phyloP scores from a whole-genome alignment of 2,797 vertebrate species.

The Trematomus bernacchii region DNA sequence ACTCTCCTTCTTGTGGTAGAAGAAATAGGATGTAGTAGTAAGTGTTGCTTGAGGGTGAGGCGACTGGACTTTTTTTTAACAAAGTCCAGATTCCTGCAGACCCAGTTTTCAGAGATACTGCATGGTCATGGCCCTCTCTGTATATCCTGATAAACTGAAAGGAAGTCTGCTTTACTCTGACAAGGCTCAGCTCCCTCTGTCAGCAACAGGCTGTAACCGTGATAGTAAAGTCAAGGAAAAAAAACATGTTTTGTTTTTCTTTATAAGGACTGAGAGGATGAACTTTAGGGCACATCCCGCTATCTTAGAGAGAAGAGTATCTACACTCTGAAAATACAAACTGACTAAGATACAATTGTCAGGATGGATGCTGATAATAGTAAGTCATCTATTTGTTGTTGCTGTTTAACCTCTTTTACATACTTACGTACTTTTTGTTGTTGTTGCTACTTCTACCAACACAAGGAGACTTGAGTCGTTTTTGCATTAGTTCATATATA shows the following conservation, averaged over 20 bases:
- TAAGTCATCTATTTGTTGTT: slow-evolving; percentile 56
- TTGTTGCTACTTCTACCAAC: neutral
- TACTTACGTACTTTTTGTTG: neutral
- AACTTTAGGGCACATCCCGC: slow-evolving; percentile 31
- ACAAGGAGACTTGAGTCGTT: neutral
- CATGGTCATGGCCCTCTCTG: slow-evolving; percentile 8
- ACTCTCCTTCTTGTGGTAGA: neutral
- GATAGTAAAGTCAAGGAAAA: slow-evolving; percentile 21
- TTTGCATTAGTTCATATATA: neutral
- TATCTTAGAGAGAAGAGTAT: neutral
- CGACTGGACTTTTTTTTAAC: neutral
- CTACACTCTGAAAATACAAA: slow-evolving; percentile 11
- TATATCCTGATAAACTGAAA: slow-evolving; percentile 62
- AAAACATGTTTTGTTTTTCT: slow-evolving; percentile 27
- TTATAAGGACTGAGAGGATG: slow-evolving; percentile 25
- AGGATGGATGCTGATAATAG: slow-evolving; percentile 57
- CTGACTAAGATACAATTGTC: neutral
- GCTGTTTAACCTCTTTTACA: neutral
- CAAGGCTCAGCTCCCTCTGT: slow-evolving; percentile 48
- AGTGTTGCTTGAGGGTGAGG: neutral
- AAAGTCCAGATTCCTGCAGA: slow-evolving; percentile 6
- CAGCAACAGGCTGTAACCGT: slow-evolving; percentile 24
- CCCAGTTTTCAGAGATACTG: neutral
- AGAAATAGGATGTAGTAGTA: neutral
- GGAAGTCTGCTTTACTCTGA: slow-evolving; percentile 75